phyloP scores from a whole-genome alignment of 2,797 vertebrate species.

The Enteromius afrohamiltoni region DNA sequence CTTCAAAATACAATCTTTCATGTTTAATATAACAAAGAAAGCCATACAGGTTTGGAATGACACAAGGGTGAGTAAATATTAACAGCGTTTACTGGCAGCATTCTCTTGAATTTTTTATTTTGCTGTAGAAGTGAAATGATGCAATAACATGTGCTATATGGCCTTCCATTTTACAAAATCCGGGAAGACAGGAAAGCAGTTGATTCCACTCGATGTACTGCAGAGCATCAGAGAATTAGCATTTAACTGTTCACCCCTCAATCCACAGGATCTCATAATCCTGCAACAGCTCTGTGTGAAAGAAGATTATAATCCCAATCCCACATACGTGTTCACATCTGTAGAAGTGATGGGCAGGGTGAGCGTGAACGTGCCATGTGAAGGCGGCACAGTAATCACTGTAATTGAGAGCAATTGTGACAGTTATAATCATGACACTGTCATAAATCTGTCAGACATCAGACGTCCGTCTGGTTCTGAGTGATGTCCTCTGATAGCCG shows the following conservation, averaged over 20 bases:
- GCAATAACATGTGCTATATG: not conserved
- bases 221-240: slow-evolving; percentile 39
- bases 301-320: slow-evolving; percentile 56
- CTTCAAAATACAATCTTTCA: not conserved
- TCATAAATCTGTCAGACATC: slow-evolving; percentile 57
- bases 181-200: not conserved
- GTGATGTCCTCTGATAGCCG: slow-evolving; percentile 49
- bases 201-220: slow-evolving; percentile 8
- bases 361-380: not conserved
- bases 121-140: not conserved
- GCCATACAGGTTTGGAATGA: not conserved
- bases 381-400: slow-evolving; percentile 33
- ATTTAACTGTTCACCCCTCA: slow-evolving; percentile 59
- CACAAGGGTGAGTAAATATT: too few relatives aligned
- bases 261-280: slow-evolving; percentile 58
- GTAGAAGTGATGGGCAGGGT: not conserved
- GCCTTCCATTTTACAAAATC: not conserved
- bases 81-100: too few relatives aligned
- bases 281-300: slow-evolving; percentile 17
- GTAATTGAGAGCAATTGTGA: slow-evolving; percentile 51
- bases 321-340: slow-evolving; percentile 22
- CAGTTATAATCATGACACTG: slow-evolving; percentile 54
- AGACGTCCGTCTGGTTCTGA: slow-evolving; percentile 43
- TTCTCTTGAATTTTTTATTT: not conserved
- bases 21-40: not conserved